These are phyloP conservation scores for Coreoperca whiteheadi DNA, from an alignment of 2,113 vertebrate species.

Conservation along the genomic window DNA sequence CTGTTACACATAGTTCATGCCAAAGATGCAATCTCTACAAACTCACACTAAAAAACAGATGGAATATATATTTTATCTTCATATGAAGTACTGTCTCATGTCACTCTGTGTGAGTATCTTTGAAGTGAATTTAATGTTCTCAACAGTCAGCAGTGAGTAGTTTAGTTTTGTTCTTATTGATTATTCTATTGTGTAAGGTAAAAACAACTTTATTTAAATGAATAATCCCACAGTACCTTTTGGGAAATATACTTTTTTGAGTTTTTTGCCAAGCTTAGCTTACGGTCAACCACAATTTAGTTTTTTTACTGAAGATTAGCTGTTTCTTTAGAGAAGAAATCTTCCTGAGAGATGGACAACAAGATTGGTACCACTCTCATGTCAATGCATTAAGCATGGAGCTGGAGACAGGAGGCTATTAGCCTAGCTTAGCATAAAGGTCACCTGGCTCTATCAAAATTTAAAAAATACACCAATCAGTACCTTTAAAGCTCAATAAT, in stretches of 20 bases:
- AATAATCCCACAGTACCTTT: background rate
- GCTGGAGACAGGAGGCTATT: background rate
- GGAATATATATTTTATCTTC: constrained; percentile 23
- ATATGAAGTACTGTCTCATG: background rate
- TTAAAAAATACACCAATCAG: background rate
- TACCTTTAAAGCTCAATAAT: background rate
- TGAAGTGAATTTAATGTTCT: background rate
- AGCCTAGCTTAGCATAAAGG: background rate
- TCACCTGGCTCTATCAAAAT: background rate
- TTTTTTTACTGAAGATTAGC: background rate
- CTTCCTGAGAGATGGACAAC: too few relatives aligned
- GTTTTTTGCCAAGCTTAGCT: background rate
- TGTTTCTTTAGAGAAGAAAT: background rate
- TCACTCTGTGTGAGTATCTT: background rate
- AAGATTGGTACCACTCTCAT: background rate
- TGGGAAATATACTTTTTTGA: background rate
- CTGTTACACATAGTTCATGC: constrained; percentile 35
- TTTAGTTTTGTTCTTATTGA: background rate
- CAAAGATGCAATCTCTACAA: constrained; percentile 50
- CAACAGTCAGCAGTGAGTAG: background rate
- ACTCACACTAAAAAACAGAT: constrained; percentile 40
- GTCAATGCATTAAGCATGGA: background rate
- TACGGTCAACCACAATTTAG: background rate
- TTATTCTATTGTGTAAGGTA: background rate
- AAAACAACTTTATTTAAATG: background rate